Evolutionary conservation across 2,888 invertebrate genomes (phyloP), one percentile per base, ranked within the genome.

Genomic region (Pammene aurita): DNA sequence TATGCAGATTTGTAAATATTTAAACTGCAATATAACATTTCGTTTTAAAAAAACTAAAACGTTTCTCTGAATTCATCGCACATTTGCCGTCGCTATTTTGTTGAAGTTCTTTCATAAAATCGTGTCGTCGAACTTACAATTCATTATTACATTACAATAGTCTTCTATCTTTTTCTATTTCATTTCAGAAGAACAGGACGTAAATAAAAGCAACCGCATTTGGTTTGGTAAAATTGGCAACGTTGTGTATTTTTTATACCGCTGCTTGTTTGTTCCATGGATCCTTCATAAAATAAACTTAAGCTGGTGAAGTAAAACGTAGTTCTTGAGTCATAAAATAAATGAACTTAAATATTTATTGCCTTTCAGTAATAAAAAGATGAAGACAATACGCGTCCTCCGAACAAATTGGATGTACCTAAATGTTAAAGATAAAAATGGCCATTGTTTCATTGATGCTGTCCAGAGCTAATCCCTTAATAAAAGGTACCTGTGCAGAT

Each of bases 261-360:
- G 10, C n/a, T 14, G 18, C 7, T 57, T 57, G 18, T 56, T 67
- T 34, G 13, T 35, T 60, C 38, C 16, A 6, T 44, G 38, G 46
- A n/a, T n/a, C n/a, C n/a, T n/a, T n/a, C n/a, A n/a, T 54, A 60
- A 60, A 64, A 18, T 42, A 35, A 42, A 46, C 52, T 58, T 18
- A 35, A 57, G 50, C 18, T 50, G 13, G 42, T 16, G 55, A 56
- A 63, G 11, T 64, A 52, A 41, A 16, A 41, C 6, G 54, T 10
- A 26, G 11, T 26, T 46, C 14, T 5, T 46, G 5, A 14, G 6
- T 44, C 46, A 14, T 14, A 46, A n/a, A 46, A 42, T 13, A 4
- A 13, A 42, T 11, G 42, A 1, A 38, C 38, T 38, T 38, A 38
- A 9, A 38, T 38, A 38, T 38, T 38, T 2, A 38, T 38, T 38